phyloP scores from a whole-genome alignment of 2,888 invertebrate species.

The Rhagonycha fulva region DNA sequence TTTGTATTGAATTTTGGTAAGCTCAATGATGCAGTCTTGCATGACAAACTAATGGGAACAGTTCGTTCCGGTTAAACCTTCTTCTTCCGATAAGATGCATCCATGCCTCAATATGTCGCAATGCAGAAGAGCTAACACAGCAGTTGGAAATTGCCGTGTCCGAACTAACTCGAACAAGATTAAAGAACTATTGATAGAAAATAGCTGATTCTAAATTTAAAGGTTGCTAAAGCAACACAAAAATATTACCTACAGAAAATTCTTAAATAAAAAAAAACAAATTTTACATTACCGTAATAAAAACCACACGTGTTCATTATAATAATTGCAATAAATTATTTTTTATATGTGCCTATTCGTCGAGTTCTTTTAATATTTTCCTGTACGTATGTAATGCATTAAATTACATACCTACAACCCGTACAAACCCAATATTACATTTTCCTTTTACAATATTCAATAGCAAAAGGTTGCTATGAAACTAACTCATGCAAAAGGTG shows the following conservation, averaged over 20 bases:
- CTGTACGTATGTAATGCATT: neutral
- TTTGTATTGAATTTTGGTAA: constrained; percentile 17
- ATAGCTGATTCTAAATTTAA: constrained; percentile 31
- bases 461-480: neutral
- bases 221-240: neutral
- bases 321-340: neutral
- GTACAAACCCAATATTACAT: neutral
- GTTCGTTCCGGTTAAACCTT: constrained; percentile 33
- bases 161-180: constrained; percentile 30
- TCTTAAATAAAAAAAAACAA: neutral
- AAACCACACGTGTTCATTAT: neutral
- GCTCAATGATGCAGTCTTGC: constrained; percentile 32
- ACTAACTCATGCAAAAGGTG: neutral
- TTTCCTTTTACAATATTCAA: neutral
- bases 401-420: neutral
- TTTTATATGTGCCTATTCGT: neutral
- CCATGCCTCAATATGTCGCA: constrained; percentile 52
- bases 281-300: neutral
- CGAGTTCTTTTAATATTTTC: neutral
- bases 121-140: constrained; percentile 43
- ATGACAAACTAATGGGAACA: constrained; percentile 28
- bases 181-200: constrained; percentile 31
- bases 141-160: constrained; percentile 34
- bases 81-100: constrained; percentile 44
- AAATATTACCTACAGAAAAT: neutral